phyloP scores from a whole-genome alignment of 2,113 vertebrate genomes.

The Lonchura striata region DNA sequence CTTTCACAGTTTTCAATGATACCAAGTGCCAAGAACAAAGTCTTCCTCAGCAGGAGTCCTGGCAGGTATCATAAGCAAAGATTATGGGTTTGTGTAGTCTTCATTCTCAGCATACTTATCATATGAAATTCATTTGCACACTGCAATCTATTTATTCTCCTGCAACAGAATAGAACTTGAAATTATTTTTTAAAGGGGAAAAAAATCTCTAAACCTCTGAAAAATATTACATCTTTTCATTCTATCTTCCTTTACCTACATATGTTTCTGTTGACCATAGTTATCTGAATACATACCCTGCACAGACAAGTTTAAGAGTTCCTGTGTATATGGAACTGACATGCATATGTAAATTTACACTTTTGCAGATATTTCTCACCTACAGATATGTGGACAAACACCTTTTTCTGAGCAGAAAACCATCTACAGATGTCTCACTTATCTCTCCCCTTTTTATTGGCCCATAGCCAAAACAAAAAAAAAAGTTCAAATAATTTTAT shows the following conservation, averaged over 20 bases:
- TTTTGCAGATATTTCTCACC: not conserved
- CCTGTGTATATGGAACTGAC: not conserved
- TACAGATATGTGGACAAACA: not conserved
- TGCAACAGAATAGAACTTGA: not conserved
- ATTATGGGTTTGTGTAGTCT: not conserved
- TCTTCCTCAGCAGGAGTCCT: not conserved
- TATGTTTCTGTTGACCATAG: not conserved
- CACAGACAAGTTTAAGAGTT: not conserved
- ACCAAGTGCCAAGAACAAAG: not conserved
- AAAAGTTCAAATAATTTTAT: not conserved
- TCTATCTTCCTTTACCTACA: not conserved
- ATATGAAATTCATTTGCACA: not conserved
- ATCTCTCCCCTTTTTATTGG: not conserved
- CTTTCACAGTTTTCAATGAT: not conserved
- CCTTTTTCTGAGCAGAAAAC: not conserved
- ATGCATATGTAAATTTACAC: not conserved
- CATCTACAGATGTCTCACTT: not conserved
- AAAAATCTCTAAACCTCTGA: rapidly evolving
- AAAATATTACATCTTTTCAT: not conserved
- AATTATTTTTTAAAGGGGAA: not conserved
- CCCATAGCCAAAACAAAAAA: not conserved
- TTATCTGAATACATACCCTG: rapidly evolving
- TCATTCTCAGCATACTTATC: not conserved
- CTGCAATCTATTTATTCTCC: not conserved
- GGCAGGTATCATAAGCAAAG: not conserved